Percentiles rank a stretch among this genome's conserved stretches.
Conservation (phyloP, 2,113 vertebrate genomes). For the Ptilonorhynchus violaceus region DNA sequence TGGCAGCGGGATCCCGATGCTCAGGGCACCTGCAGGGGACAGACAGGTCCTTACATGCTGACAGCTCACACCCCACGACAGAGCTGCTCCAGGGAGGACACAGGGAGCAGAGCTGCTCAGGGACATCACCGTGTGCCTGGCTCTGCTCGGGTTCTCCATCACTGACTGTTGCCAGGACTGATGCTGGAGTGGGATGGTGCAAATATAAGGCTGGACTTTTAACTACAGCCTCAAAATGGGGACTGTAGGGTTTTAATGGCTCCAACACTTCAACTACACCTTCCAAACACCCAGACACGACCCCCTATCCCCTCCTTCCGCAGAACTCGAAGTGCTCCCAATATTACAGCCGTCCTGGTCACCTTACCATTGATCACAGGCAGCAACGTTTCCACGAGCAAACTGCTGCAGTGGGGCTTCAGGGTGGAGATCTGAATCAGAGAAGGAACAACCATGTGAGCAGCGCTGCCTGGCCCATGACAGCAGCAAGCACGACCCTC, state of each 20-base stretch:
- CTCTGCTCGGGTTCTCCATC: background rate
- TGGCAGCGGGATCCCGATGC: background rate
- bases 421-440: background rate
- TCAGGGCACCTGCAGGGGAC: background rate
- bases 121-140: fast-evolving
- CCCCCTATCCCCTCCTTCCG: background rate
- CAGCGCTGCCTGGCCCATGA: background rate
- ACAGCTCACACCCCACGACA: fast-evolving
- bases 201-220: background rate
- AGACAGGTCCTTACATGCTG: background rate
- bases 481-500: background rate
- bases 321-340: background rate
- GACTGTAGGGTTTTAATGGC: background rate
- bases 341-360: fast-evolving
- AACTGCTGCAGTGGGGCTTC: background rate
- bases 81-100: background rate
- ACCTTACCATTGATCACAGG: background rate
- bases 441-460: background rate
- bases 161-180: background rate
- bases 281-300: fast-evolving
- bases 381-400: background rate
- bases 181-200: too few relatives aligned
- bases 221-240: background rate
- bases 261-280: background rate
- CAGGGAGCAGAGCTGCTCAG: background rate